Evolutionary conservation across 2,888 invertebrate species (phyloP).

Genomic region (Eupithecia centaureata): DNA sequence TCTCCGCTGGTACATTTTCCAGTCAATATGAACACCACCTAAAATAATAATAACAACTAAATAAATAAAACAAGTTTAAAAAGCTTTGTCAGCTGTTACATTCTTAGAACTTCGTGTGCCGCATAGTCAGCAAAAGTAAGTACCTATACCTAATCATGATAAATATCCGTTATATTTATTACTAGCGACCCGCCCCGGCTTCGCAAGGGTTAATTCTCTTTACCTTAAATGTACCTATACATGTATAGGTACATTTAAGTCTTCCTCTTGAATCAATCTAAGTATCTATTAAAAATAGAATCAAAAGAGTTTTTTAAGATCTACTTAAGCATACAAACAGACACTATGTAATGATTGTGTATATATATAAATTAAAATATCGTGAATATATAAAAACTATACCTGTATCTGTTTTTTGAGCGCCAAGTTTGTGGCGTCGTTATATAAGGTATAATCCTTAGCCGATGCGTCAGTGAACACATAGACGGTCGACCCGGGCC

Average conservation of each 20-base stretch:
- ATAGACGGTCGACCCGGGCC: conserved; percentile 61
- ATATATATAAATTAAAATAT: too few relatives aligned
- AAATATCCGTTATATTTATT: too few relatives aligned
- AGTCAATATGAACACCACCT: conserved; percentile 65
- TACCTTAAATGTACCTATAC: too few relatives aligned
- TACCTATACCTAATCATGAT: too few relatives aligned
- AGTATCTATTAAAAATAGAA: too few relatives aligned
- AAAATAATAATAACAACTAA: conserved; percentile 27
- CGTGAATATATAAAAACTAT: not conserved
- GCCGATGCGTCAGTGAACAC: conserved; percentile 72
- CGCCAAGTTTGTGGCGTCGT: conserved; percentile 55
- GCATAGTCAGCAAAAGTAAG: not conserved
- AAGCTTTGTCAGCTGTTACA: conserved; percentile 1
- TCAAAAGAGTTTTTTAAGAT: too few relatives aligned
- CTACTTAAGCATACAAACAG: too few relatives aligned
- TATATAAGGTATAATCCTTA: conserved; percentile 49
- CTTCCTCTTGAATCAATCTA: too few relatives aligned
- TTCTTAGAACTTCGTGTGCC: not conserved
- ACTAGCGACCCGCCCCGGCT: too few relatives aligned
- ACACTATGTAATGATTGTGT: too few relatives aligned
- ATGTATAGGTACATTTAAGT: too few relatives aligned
- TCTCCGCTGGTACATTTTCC: conserved; percentile 47
- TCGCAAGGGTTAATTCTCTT: too few relatives aligned
- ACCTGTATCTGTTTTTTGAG: conserved; percentile 60
- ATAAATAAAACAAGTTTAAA: not conserved